Evolutionary conservation across 2,113 vertebrate species (phyloP), one percentile per base, ranked within the genome.

Genomic region (Ciconia stormi): DNA sequence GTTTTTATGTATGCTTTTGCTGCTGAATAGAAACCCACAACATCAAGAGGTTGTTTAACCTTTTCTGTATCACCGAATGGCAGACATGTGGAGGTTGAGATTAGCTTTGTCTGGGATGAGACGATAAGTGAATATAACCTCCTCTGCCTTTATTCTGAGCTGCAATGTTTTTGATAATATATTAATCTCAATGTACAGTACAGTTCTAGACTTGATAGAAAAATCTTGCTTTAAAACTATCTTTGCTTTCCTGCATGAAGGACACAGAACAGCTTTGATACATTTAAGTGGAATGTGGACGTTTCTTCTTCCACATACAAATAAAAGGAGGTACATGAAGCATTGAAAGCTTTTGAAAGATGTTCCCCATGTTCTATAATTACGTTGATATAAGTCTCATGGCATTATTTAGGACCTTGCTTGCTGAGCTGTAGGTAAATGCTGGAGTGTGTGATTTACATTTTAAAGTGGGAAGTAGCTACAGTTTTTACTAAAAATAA

Each of bases 21-120:
- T 95, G 73, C 26, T 87, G 79, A 90, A 38, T 72, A 49, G 59
- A 74, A 96, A 81, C 67, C 21, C 5, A 14, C 18, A 62, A 36
- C 49, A 63, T 91, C 34, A 89, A 77, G 96, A 95, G 72, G 55
- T 53, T 90, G 50, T 92, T 81, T 58, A 94, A 55, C 49, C 80
- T 91, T 95, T 88, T 84, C 61, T 78, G 14, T 95, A 83, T 96
- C 73, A 25, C 34, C 83, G 82, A 95, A 56, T 90, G 87, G 63
- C 93, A 95, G 70, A 44, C 63, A 10, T 53, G 36, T 93, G 95
- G 52, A 79, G 70, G 38, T 23, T 76, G 93, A 95, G 97, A 97
- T 97, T 97, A 38, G 38, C 38, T 38, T 38, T 38, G 38, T 38
- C 38, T 38, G 38, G 38, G 38, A 38, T 38, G 38, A 38, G 38